Evolutionary conservation across 2,797 vertebrate genomes (phyloP), one percentile per base, ranked within the genome.

Genomic region (Peromyscus eremicus): DNA sequence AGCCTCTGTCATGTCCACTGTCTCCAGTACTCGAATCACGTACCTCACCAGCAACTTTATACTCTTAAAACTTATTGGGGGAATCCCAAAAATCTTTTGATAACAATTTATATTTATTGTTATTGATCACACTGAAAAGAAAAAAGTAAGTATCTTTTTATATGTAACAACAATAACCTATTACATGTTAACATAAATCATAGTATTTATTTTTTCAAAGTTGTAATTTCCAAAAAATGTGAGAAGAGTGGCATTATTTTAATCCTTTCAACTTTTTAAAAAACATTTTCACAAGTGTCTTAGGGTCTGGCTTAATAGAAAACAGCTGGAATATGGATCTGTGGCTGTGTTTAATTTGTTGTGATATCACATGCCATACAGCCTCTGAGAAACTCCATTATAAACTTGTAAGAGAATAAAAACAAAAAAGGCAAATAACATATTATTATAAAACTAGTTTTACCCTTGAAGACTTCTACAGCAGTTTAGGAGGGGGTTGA

Each of bases 271-370:
- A 71, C 66, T 77, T 91, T 96, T 83, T 64, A 83, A 79, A 25
- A 46, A 73, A 88, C 70, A 37, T 86, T 89, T 89, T 86, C 68
- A 12, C 76, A 91, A 73, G 89, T 94, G 32, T 83, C 73, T 76
- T 84, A 66, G 66, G 55, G 5, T 79, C 37, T 75, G 12, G 19
- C 75, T 95, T 92, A 94, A 97, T 83, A 94, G 88, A 92, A 94
- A 97, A 82, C 81, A 96, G 89, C 70, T 96, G 66, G 19, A 70
- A 71, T 92, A 94, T 96, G 89, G 46, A 91, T 71, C 89, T 89
- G 75, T 83, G 73, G 94, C 91, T 92, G 34, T 46, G 27, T 90
- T 92, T 88, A 92, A 32, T 96, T 43, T 68, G 23, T 88, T 93
- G 14, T 91, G 79, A 95, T 97, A 84, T 89, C 85, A 91, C 68